These are phyloP conservation scores for Protaetia brevitarsis DNA, from an alignment of 1,140 invertebrate genomes.

Conservation along the genomic window DNA sequence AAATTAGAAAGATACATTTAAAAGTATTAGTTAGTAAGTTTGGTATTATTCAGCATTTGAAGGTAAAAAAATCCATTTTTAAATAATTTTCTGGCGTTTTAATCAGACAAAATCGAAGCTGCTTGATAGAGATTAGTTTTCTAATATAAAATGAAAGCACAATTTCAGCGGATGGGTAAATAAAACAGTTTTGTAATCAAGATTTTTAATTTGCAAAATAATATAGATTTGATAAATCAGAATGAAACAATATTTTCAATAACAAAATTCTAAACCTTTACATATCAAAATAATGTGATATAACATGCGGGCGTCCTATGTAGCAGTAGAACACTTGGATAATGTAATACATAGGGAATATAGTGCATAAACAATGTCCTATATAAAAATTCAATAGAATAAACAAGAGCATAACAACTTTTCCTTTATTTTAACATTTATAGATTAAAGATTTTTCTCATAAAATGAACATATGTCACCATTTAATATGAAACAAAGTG, in stretches of 20 bases:
- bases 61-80: too few relatives aligned
- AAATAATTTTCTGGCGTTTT: too few relatives aligned
- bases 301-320: slow-evolving; percentile 28
- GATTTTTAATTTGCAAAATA: slow-evolving; percentile 18
- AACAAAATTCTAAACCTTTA: slow-evolving; percentile 35
- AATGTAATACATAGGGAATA: slow-evolving; percentile 28
- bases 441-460: slow-evolving; percentile 2
- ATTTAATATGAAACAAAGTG: slow-evolving; percentile 14
- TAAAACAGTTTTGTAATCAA: background rate
- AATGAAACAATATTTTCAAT: slow-evolving; percentile 35
- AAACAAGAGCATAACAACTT: slow-evolving; percentile 44
- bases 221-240: slow-evolving; percentile 25
- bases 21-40: too few relatives aligned
- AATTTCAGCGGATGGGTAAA: background rate
- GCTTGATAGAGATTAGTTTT: too few relatives aligned
- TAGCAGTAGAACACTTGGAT: slow-evolving; percentile 25
- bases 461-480: slow-evolving; percentile 24
- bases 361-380: slow-evolving; percentile 38
- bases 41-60: too few relatives aligned
- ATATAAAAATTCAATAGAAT: slow-evolving; percentile 44
- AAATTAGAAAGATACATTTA: too few relatives aligned
- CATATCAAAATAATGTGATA: slow-evolving; percentile 35
- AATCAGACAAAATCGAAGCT: too few relatives aligned
- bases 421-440: slow-evolving; percentile 32
- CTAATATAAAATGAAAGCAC: background rate